phyloP scores from a whole-genome alignment of 2,797 vertebrate genomes.

The Morus bassanus region DNA sequence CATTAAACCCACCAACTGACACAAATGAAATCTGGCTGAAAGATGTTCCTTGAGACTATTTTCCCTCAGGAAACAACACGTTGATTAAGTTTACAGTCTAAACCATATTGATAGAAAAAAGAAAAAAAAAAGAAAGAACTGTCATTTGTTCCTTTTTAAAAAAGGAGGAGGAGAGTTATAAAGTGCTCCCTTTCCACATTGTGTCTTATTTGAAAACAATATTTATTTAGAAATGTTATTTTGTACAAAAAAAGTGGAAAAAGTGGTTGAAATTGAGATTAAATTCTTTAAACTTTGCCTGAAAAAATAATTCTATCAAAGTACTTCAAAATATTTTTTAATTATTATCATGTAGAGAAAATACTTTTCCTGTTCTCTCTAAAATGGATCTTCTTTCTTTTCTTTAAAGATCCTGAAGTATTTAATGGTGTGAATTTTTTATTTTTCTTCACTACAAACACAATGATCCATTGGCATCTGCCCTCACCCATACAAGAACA shows the following conservation, averaged over 20 bases:
- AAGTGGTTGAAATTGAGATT: not conserved
- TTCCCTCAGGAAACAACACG: not conserved
- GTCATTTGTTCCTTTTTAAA: not conserved
- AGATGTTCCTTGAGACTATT: not conserved
- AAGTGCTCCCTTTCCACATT: not conserved
- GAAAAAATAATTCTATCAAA: not conserved
- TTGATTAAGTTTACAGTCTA: not conserved
- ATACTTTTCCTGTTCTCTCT: not conserved
- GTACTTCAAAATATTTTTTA: not conserved
- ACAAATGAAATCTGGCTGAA: not conserved
- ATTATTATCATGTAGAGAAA: not conserved
- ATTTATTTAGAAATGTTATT: not conserved
- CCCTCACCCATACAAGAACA: not conserved
- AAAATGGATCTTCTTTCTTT: not conserved
- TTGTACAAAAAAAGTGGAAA: not conserved
- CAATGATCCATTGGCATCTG: not conserved
- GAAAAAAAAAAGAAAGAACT: no score
- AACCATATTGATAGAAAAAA: fast-evolving
- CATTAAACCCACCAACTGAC: not conserved
- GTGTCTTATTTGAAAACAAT: not conserved
- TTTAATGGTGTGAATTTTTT: not conserved
- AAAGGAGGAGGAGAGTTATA: not conserved
- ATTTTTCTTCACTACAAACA: not conserved
- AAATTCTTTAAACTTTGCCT: not conserved
- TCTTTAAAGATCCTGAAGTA: not conserved